Evolutionary conservation across 2,888 invertebrate genomes (phyloP), one percentile per base, ranked within the genome.

Genomic region (Seira ritae): DNA sequence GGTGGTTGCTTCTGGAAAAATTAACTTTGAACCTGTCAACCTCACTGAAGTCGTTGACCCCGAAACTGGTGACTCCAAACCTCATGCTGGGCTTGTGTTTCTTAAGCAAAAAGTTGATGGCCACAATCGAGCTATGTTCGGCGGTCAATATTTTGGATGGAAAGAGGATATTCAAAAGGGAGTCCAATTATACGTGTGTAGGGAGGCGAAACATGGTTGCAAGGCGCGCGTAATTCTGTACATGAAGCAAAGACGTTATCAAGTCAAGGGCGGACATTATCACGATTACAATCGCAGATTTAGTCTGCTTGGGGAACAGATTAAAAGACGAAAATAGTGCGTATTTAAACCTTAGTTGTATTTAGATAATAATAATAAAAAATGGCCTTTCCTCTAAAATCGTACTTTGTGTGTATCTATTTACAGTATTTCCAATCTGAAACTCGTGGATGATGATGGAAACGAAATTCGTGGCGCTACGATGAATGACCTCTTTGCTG

Each of bases 361-460:
- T 31, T n/a, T n/a, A n/a, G n/a, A n/a, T n/a, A n/a, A 31, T 31
- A 4, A 31, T 31, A 4, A 2, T 31, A 31, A 31, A 31, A 8
- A 8, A 31, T 31, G n/a, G n/a, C 31, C 31, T 31, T 31, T 2
- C 8, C 31, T 4, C 31, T 2, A 31, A 31, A n/a, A n/a, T n/a
- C n/a, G n/a, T n/a, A n/a, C n/a, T n/a, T n/a, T n/a, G n/a, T n/a
- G n/a, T n/a, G n/a, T n/a, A n/a, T n/a, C n/a, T n/a, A n/a, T n/a
- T n/a, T n/a, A n/a, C 37, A 68, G 24, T 4, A 62, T 24, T n/a
- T 0, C 1, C 6, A 37, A 17, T 1, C 55, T 76, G n/a, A 76
- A 76, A 60, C 4, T 50, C 19, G 76, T 76, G 19, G 76, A 76
- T 20, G 76, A 69, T 8, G 69, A 69, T 24, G 69, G 73, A 19